Base-by-base conservation (phyloP, 2,797 vertebrate genomes). In the Nyctalus aviator region DNA sequence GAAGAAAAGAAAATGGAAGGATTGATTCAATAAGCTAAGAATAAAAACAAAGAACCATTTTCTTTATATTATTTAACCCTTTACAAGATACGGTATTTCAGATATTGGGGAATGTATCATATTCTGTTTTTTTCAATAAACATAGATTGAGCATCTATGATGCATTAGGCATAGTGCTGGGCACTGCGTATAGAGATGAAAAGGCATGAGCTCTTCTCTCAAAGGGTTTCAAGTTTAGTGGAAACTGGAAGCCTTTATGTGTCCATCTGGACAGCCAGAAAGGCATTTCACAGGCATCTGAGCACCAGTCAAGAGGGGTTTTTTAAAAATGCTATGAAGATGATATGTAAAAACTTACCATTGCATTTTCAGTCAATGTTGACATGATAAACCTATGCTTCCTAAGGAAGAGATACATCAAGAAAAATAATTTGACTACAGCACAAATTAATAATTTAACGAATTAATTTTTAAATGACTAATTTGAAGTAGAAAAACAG, bases 401-500 rank as follows among this genome's bases (percentile, higher is more conserved):
- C n/a, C 53, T 81, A n/a, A 91, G 4, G 8, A 83, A 84, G 20
- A 84, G 10, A 93, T 66, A 87, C 7, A 11, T 53, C 55, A 93
- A 91, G 32, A 55, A 88, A 77, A 73, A 50, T 5, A 55, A 83
- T 57, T 23, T 59, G 6, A 66, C 15, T 50, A 68, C 0, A 46
- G 50, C 35, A 23, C 8, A 66, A 78, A 93, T 23, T 32, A 88
- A 81, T 64, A 25, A 81, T 53, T 75, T 84, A 5, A 88, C 55
- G 12, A 62, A 68, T 62, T 11, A 69, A 48, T 41, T 32, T 71
- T 27, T 32, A 88, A 46, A 32, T 59, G 23, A 88, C 30, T 59
- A 44, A 46, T 55, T 25, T 77, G 46, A 81, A 93, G 15, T 62
- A 13, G 69, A 44, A 94, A 96, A 73, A n/a, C 23, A 37, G 30